These are phyloP conservation scores for Falco columbarius DNA, from an alignment of 2,797 vertebrate species.

Conservation along the genomic window DNA sequence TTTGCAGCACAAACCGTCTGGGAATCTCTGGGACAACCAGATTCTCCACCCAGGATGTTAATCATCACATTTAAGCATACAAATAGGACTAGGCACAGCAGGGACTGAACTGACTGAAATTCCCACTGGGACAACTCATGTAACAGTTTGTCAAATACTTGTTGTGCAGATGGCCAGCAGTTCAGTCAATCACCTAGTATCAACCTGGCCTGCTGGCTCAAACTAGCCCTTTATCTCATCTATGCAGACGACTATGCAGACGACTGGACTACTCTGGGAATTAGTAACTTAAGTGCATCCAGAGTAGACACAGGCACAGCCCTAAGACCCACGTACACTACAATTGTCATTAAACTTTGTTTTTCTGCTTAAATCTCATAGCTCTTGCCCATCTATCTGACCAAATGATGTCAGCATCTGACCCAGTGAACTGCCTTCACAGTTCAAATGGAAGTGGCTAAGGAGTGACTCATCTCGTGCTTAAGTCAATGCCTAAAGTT, in stretches of 20 bases:
- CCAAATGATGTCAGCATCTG: background rate
- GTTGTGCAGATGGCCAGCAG: background rate
- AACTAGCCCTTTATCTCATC: background rate
- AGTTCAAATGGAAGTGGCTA: background rate
- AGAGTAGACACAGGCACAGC: background rate
- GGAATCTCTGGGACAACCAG: background rate
- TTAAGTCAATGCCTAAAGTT: background rate
- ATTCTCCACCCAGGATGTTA: background rate
- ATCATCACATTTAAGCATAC: background rate
- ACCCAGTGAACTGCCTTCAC: background rate
- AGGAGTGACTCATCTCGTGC: background rate
- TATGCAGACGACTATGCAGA: background rate
- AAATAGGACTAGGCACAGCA: constrained; percentile 7
- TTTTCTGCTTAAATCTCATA: background rate
- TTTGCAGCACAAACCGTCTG: background rate
- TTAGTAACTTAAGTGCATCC: background rate
- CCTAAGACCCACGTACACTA: background rate
- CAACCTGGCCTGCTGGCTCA: background rate
- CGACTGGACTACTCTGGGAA: background rate
- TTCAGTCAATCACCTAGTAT: background rate
- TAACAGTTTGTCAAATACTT: constrained; percentile 21
- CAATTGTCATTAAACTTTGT: background rate
- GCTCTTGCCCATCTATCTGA: background rate
- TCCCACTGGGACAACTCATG: background rate
- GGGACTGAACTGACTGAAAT: background rate